Evolutionary conservation across 2,797 vertebrate species (phyloP), one percentile per base, ranked within the genome.

Genomic region (Dermochelys coriacea): DNA sequence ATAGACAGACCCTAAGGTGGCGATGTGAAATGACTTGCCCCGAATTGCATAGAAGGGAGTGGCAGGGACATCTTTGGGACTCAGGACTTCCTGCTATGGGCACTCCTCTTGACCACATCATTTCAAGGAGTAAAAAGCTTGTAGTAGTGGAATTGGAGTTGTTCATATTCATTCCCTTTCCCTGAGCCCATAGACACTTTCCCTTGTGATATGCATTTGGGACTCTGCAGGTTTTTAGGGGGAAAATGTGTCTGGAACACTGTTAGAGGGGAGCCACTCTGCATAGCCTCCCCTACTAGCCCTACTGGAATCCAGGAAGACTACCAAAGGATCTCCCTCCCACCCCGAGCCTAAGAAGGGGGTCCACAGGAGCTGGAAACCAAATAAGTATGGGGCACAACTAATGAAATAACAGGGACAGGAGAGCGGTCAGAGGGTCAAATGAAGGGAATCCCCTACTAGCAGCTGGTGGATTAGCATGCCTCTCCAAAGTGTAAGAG

Each of bases 91-190:
- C 78, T 2, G 1, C 82, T 12, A 31, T 3, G 2, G 52, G n/a
- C 50, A 86, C 94, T 95, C 86, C 85, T 88, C 81, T 71, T 80
- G 89, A 86, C 82, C 85, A 91, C 55, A 85, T 7, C n/a, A 86
- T 96, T 95, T 91, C 71, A 71, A 5, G 85, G 86, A 87, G 51
- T 0, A 86, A 93, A 84, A 81, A 31, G 75, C 50, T 50, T 86
- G 55, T 68, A 92, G 68, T 93, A 89, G 0, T 84, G 47, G 79
- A 96, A 49, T 15, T 31, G 12, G 27, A 77, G 14, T 7, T n/a
- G 97, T 95, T 93, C 79, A 93, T 96, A 88, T 93, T 95, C 85
- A 81, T 93, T 88, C 95, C 50, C 90, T 95, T 84, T 82, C 87
- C 92, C 81, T 68, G 61, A 95, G 86, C 59, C 84, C 80, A 89